Evolutionary conservation across 2,797 vertebrate genomes (phyloP).

Genomic region (Megalops cyprinoides): DNA sequence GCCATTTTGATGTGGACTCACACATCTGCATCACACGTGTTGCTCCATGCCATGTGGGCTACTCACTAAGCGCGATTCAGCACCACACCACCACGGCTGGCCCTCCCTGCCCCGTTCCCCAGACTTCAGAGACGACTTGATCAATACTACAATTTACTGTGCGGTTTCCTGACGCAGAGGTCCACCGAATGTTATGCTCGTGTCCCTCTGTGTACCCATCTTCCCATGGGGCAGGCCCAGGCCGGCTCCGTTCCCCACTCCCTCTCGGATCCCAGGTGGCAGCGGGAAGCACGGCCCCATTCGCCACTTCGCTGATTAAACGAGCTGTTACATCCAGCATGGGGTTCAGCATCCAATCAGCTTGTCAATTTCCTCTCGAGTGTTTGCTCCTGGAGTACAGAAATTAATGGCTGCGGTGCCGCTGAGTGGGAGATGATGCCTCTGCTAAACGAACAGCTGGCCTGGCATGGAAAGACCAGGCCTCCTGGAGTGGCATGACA

Average conservation of each 20-base stretch:
- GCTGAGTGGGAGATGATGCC: not conserved
- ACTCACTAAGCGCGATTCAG: no score
- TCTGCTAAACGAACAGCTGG: not conserved
- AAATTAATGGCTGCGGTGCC: not conserved
- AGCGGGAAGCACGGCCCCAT: constrained; percentile 8
- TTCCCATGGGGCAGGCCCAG: constrained; percentile 4
- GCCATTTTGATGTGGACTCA: not conserved
- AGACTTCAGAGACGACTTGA: no score
- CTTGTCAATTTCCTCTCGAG: not conserved
- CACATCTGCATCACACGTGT: not conserved
- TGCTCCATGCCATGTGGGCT: no score
- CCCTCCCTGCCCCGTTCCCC: not conserved
- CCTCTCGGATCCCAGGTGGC: not conserved
- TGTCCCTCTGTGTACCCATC: not conserved
- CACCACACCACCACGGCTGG: no score
- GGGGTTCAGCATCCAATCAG: not conserved
- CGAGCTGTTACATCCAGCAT: constrained; percentile 1
- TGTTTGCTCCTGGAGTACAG: constrained; percentile 5
- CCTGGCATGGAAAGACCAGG: not conserved
- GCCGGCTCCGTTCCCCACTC: constrained; percentile 2
- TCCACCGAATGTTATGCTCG: not conserved
- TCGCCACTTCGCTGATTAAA: constrained; percentile 27
- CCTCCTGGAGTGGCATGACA: not conserved
- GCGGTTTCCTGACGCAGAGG: not conserved
- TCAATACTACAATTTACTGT: constrained; percentile 34